Conservation (phyloP, 2,113 vertebrate species). For the Proterorhinus semilunaris region DNA sequence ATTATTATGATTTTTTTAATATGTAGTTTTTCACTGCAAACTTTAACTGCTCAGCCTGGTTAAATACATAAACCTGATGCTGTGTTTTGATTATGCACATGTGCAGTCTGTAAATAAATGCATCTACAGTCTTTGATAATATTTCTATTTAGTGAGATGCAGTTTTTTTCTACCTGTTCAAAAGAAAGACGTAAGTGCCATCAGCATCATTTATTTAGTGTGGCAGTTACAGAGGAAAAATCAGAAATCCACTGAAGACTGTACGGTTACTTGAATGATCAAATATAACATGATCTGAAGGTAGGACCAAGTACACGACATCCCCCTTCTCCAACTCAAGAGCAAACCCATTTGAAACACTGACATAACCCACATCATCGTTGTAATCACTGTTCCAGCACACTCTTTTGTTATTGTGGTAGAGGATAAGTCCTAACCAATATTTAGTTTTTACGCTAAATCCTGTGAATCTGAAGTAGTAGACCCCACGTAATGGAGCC, state of each 20-base stretch:
- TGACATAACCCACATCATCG: background rate
- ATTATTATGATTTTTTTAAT: too few relatives aligned
- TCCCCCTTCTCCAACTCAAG: background rate
- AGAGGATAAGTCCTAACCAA: background rate
- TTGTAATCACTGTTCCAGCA: background rate
- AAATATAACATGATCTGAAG: background rate
- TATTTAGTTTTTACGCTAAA: background rate
- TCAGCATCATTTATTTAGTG: background rate
- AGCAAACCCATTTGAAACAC: background rate
- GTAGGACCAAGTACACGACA: background rate
- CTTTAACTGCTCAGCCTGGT: too few relatives aligned
- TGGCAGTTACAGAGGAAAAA: background rate
- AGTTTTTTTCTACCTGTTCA: too few relatives aligned
- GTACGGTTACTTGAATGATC: background rate
- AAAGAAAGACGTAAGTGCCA: background rate
- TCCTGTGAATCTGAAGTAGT: background rate
- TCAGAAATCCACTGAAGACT: background rate
- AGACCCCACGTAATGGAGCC: conserved; percentile 13
- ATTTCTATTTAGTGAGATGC: too few relatives aligned
- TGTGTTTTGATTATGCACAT: too few relatives aligned
- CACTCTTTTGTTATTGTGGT: background rate
- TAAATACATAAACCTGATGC: too few relatives aligned
- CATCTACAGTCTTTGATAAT: too few relatives aligned
- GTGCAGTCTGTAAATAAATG: too few relatives aligned
- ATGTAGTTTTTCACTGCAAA: too few relatives aligned